These are phyloP conservation scores for Drosophila meridiana DNA, from an alignment of 2,888 invertebrate genomes.

Conservation along the genomic window DNA sequence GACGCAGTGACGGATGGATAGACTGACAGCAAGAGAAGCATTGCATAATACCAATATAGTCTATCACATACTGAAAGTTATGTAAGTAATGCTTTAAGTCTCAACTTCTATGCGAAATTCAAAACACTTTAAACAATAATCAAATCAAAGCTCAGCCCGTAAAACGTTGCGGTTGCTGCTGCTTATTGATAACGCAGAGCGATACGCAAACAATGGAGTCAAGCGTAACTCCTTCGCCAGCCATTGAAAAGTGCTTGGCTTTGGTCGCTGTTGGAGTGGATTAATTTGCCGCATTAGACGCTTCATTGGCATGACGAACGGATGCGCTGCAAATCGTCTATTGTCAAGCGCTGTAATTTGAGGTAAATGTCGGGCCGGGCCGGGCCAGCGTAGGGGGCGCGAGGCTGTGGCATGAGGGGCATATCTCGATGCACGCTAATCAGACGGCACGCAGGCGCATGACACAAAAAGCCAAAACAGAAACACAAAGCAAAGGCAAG, in stretches of 20 bases:
- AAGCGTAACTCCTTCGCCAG: background rate
- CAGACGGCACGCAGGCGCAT: slow-evolving; percentile 72
- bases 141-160: background rate
- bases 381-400: background rate
- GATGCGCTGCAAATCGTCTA: slow-evolving; percentile 32
- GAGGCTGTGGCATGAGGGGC: slow-evolving; percentile 6
- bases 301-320: slow-evolving; percentile 46
- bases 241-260: background rate
- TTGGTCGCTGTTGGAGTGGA: background rate
- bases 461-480: slow-evolving; percentile 41
- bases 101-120: background rate
- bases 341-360: slow-evolving; percentile 44
- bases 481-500: slow-evolving; percentile 8
- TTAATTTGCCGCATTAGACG: slow-evolving; percentile 13
- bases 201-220: background rate
- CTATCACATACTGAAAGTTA: background rate
- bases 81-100: too few species aligned
- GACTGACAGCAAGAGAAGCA: too few species aligned
- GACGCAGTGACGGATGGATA: too few species aligned
- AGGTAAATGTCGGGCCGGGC: background rate
- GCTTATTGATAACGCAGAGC: background rate
- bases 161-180: background rate
- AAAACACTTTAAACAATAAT: background rate
- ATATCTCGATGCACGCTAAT: slow-evolving; percentile 54
- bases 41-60: too few species aligned